Evolutionary conservation across 2,113 vertebrate species (phyloP).

Genomic region (Chamaea fasciata): DNA sequence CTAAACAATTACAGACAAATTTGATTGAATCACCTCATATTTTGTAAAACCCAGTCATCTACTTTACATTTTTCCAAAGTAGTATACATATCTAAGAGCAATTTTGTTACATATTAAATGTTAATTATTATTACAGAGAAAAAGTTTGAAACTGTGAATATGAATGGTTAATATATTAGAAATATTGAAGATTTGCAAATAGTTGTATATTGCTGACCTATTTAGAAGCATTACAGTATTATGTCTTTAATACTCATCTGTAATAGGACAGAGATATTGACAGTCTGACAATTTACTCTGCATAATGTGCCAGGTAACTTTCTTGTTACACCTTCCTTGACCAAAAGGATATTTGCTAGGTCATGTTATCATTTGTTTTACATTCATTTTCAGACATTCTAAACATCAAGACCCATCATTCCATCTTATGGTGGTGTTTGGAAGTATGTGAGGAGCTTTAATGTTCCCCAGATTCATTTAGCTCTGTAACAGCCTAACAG

Average conservation of each 20-base stretch:
- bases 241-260: not conserved
- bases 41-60: not conserved
- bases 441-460: not conserved
- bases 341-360: not conserved
- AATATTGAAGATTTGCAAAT: not conserved
- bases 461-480: not conserved
- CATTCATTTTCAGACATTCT: not conserved
- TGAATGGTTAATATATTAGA: not conserved
- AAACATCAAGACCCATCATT: not conserved
- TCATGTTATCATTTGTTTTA: not conserved
- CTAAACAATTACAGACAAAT: not conserved
- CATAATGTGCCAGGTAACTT: not conserved
- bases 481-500: not conserved
- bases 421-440: not conserved
- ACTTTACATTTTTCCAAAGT: not conserved
- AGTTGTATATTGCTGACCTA: not conserved
- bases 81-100: not conserved
- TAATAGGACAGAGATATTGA: not conserved
- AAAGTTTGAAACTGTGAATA: not conserved
- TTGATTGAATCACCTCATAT: fast-evolving
- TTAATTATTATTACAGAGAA: not conserved
- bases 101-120: not conserved
- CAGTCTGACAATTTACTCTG: not conserved
- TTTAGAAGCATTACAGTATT: not conserved
- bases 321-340: not conserved